Base-by-base conservation (phyloP, 2,888 invertebrate species). In the Sesia apiformis region DNA sequence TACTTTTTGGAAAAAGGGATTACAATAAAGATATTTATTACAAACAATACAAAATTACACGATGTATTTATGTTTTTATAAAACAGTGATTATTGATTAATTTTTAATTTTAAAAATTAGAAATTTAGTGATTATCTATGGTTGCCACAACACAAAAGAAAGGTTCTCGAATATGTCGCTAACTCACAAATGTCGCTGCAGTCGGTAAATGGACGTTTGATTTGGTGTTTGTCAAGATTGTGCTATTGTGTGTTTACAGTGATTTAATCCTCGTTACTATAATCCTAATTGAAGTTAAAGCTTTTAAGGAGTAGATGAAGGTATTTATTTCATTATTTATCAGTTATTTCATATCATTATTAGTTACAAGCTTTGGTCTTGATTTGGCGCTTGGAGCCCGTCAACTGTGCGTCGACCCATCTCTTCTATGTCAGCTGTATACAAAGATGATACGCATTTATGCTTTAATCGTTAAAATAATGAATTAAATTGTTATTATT, bases 161-260 rank as follows among this genome's bases (percentile, higher is more conserved):
- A 76, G 76, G 75, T 87, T 85, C 82, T 70, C 76, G 73, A 83
- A 76, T 64, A 65, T 49, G 60, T 78, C 86, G 79, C 66, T 64
- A 65, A 72, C 73, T 23, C 23, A 76, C 74, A 74, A 80, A 72
- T 81, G 82, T 80, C 90, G 90, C 90, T 90, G 85, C 81, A 91
- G 91, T 91, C 90, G 90, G 91, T 91, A 91, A 91, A 91, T 91
- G 91, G 91, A 91, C 91, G 91, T 90, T 89, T 88, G 90, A 88
- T 89, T 88, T 88, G 82, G 91, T 91, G 91, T 91, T 90, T 91
- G 91, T 91, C 91, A 91, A 91, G 91, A 86, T 90, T 90, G 91
- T 90, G 84, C 77, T 81, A 78, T 88, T 87, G 85, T 91, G 91
- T 92, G 91, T 92, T 91, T 92, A 92, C 91, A 90, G 91, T 91